These are phyloP conservation scores for Megaceryle maxima DNA, from an alignment of 2,113 vertebrate genomes.

Conservation along the genomic window DNA sequence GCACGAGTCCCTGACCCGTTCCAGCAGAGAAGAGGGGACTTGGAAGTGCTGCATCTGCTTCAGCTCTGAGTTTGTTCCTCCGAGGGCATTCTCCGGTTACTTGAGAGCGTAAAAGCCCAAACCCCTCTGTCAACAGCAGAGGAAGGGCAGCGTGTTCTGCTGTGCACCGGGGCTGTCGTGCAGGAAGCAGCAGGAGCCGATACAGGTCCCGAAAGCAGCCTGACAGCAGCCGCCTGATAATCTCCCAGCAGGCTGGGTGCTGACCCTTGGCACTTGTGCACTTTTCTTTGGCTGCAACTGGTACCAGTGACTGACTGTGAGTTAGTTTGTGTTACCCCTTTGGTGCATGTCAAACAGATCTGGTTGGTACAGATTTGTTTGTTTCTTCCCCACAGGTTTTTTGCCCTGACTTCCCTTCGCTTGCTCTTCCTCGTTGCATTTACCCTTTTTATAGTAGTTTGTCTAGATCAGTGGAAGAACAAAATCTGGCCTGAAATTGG, in stretches of 20 bases:
- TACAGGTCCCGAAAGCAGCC: not conserved
- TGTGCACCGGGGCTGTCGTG: not conserved
- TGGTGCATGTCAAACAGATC: accelerated
- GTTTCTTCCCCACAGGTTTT: conserved; percentile 79
- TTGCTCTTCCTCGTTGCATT: conserved; percentile 86
- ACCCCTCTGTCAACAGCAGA: accelerated
- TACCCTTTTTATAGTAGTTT: conserved; percentile 80
- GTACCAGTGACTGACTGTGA: accelerated
- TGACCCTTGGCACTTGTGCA: not conserved
- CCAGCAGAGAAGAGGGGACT: too few species aligned
- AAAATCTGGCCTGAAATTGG: conserved; percentile 90
- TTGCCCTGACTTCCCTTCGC: conserved; percentile 90
- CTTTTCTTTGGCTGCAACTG: not conserved
- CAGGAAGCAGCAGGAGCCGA: accelerated
- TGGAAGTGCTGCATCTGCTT: not conserved
- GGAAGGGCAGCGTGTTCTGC: not conserved
- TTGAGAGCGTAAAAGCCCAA: not conserved
- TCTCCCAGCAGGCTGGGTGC: not conserved
- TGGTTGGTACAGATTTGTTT: accelerated
- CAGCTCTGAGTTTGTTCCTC: not conserved
- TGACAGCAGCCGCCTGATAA: not conserved
- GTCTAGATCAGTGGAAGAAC: conserved; percentile 89
- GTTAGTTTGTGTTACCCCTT: not conserved
- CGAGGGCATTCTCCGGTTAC: too few species aligned
- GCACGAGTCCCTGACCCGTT: too few species aligned